These are phyloP conservation scores for Ennomos erosarius DNA, from an alignment of 2,888 invertebrate species.

Conservation along the genomic window DNA sequence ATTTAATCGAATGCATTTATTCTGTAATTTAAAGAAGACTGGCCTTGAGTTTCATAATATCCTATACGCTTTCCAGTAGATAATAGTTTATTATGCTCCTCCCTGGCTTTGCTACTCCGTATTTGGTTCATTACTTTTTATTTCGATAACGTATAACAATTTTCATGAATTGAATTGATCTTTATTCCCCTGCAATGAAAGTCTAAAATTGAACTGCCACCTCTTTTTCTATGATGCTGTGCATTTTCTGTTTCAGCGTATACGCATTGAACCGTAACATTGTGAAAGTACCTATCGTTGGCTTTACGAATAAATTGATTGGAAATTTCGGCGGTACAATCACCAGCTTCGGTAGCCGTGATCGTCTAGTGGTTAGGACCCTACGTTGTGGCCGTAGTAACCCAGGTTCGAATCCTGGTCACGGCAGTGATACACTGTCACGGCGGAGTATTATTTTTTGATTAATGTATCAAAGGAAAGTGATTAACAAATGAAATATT, in stretches of 20 bases:
- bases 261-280: background rate
- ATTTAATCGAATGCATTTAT: no score
- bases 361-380: slow-evolving; percentile 91
- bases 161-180: no score
- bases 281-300: background rate
- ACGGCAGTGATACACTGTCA: slow-evolving; percentile 34
- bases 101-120: no score
- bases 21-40: no score
- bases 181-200: background rate
- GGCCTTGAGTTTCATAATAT: no score
- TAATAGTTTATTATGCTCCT: no score
- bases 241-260: background rate
- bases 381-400: slow-evolving; percentile 92
- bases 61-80: no score
- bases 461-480: no score
- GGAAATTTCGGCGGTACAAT: background rate
- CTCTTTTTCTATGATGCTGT: background rate
- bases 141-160: no score
- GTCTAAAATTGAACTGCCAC: background rate
- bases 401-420: slow-evolving; percentile 84
- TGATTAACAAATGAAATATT: background rate
- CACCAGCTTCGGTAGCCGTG: slow-evolving; percentile 41
- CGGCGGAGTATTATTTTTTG: background rate
- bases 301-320: background rate
- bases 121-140: no score